Base-by-base conservation (phyloP, 1,140 invertebrate genomes). In the Neoseiulus cucumeris region DNA sequence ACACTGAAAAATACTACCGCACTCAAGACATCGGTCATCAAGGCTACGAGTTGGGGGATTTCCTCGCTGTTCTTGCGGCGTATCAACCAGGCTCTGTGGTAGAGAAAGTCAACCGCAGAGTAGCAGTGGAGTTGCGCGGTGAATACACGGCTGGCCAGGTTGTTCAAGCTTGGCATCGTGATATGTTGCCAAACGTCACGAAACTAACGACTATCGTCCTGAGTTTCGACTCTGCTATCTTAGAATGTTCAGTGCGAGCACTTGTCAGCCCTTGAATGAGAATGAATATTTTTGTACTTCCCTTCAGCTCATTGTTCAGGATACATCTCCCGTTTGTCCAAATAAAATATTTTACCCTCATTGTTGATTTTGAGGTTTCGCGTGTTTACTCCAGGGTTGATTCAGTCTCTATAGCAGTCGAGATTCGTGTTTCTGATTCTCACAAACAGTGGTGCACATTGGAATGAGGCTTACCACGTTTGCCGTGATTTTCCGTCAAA, bases 31-130 rank as follows among this genome's bases (percentile, higher is more conserved):
- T 59, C 17, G 51, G 51, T 2, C 51, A 59, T 25, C n/a, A 59
- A 2, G 51, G 51, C 5, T 51, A 44, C 28, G 47, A 65, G 20
- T 9, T 65, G 64, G 64, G 64, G 5, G 64, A 65, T 9, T 65
- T 65, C 28, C 39, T 44, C 17, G 64, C 64, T 14, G 64, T 59
- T 4, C 41, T 59, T 1, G 64, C 28, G 14, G 41, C 47, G 14
- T n/a, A 39, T 9, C 41, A 20, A 1, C 64, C 64, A 39, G 47
- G 20, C 22, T 42, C 22, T 9, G 64, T 65, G 28, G 20, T 18
- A 25, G 4, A 33, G 64, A 65, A 28, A 17, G 5, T 20, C 14
- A n/a, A 9, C 25, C 64, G 41, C 14, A 42, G 41, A 18, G 1
- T 42, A 4, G 64, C 64, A 14, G 64, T 65, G 14, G 64, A 65